Conservation (phyloP, 2,888 invertebrate species). For the Calliphora vomitoria region DNA sequence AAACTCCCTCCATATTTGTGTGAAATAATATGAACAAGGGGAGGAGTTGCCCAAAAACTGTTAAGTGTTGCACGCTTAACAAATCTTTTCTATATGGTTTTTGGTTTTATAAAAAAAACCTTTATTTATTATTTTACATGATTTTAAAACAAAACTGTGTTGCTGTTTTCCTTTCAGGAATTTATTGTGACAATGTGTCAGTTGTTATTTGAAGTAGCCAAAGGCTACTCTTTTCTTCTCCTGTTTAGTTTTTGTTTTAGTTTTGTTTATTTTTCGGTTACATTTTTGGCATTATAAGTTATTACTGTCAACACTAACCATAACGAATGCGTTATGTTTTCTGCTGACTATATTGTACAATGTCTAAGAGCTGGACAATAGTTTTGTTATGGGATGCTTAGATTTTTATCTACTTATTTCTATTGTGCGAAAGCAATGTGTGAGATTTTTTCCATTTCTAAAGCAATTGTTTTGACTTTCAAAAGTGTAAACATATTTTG, state of each 20-base stretch:
- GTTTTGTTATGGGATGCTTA: slow-evolving; percentile 12
- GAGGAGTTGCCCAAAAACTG: slow-evolving; percentile 52
- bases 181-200: slow-evolving; percentile 69
- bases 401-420: slow-evolving; percentile 30
- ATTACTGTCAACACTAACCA: slow-evolving; percentile 70
- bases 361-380: slow-evolving; percentile 45
- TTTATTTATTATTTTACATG: slow-evolving; percentile 42
- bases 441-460: background rate
- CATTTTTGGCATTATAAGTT: slow-evolving; percentile 65
- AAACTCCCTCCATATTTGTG: background rate
- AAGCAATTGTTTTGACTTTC: background rate
- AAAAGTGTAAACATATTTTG: background rate
- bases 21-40: slow-evolving; percentile 1
- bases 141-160: background rate
- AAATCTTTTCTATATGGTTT: slow-evolving; percentile 44
- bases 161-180: slow-evolving; percentile 49
- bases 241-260: too few species aligned
- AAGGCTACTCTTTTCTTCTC: slow-evolving; percentile 23
- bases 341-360: slow-evolving; percentile 54
- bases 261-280: slow-evolving; percentile 31
- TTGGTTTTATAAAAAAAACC: background rate
- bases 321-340: slow-evolving; percentile 69
- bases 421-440: slow-evolving; percentile 33
- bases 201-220: slow-evolving; percentile 31
- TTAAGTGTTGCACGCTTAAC: slow-evolving; percentile 38